These are phyloP conservation scores for Leptatherina wallacei DNA, from an alignment of 2,797 vertebrate genomes.

Conservation along the genomic window DNA sequence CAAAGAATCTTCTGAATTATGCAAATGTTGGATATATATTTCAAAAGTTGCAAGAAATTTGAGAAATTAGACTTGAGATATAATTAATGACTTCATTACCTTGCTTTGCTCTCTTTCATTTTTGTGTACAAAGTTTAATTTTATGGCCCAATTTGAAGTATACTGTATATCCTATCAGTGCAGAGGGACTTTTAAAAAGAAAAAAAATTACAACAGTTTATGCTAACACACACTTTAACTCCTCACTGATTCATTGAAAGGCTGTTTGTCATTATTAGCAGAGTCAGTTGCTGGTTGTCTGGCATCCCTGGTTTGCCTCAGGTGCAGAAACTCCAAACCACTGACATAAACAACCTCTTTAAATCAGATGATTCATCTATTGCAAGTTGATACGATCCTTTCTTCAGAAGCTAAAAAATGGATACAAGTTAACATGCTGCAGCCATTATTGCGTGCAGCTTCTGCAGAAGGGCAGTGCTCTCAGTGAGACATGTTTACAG, in stretches of 20 bases:
- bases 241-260: conserved; percentile 60
- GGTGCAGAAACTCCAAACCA: conserved; percentile 79
- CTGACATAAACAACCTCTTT: conserved; percentile 76
- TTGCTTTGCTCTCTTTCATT: neutral
- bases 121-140: neutral
- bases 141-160: conserved; percentile 2
- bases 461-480: conserved; percentile 15
- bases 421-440: conserved; percentile 41
- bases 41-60: neutral
- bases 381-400: conserved; percentile 62
- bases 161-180: neutral
- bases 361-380: conserved; percentile 73
- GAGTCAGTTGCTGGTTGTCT: conserved; percentile 72
- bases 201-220: conserved; percentile 7
- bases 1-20: neutral
- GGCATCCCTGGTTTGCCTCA: conserved; percentile 73
- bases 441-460: conserved; percentile 39
- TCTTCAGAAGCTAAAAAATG: conserved; percentile 56
- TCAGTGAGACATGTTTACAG: conserved; percentile 36
- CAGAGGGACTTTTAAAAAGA: neutral
- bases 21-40: neutral
- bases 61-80: neutral
- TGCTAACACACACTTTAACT: conserved; percentile 64
- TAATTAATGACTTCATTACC: neutral
- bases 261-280: conserved; percentile 73